Conservation (phyloP, 2,888 invertebrate genomes). For the Himalopsyche tibetana region DNA sequence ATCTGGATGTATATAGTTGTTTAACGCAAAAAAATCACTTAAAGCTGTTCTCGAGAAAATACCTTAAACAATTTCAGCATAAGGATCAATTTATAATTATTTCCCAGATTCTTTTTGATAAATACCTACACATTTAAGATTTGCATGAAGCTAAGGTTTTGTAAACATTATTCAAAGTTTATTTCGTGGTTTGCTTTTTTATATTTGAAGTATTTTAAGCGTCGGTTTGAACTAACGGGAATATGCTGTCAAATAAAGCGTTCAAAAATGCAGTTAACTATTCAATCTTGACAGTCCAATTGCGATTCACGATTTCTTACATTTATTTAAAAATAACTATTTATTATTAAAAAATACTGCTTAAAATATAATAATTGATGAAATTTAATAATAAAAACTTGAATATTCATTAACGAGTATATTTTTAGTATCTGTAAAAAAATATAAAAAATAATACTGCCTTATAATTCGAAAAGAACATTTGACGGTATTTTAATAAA, state of each 20-base stretch:
- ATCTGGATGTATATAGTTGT: background rate
- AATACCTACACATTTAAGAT: background rate
- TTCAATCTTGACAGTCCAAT: background rate
- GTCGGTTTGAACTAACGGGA: slow-evolving; percentile 1
- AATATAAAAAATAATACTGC: too few relatives aligned
- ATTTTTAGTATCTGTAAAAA: too few relatives aligned
- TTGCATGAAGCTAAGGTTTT: background rate
- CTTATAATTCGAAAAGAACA: background rate
- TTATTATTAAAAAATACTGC: too few relatives aligned
- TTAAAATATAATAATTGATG: too few relatives aligned
- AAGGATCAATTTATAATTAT: background rate
- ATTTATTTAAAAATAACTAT: too few relatives aligned
- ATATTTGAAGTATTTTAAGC: background rate
- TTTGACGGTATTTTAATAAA: background rate
- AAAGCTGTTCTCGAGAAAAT: background rate
- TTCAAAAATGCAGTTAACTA: slow-evolving; percentile 15
- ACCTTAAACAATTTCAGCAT: background rate
- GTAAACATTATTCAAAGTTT: background rate
- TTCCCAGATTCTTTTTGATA: background rate
- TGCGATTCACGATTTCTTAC: background rate
- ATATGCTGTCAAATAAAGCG: slow-evolving; percentile 9
- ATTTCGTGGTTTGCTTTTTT: too few relatives aligned
- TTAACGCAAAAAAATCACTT: background rate
- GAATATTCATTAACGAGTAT: too few relatives aligned
- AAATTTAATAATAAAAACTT: too few relatives aligned